Evolutionary conservation across 2,797 vertebrate genomes (phyloP).

Genomic region (Pitangus sulphuratus): DNA sequence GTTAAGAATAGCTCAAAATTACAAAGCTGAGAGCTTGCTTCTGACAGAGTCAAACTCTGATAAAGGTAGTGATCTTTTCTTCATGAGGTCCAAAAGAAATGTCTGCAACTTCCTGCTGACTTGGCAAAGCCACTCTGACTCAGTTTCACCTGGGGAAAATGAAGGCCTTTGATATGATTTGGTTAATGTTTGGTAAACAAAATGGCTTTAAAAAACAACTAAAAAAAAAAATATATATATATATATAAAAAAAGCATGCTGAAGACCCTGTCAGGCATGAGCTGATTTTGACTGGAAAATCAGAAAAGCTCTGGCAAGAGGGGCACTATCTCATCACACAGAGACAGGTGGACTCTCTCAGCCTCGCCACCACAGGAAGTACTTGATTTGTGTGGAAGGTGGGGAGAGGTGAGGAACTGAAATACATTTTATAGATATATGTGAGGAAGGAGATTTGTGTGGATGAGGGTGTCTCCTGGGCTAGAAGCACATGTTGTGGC

Average conservation of each 20-base stretch:
- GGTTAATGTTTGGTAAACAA: not conserved
- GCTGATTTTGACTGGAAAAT: not conserved
- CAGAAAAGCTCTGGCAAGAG: not conserved
- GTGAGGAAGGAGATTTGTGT: not conserved
- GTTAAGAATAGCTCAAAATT: not conserved
- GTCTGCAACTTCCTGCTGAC: not conserved
- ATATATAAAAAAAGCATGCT: not conserved
- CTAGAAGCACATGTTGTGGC: accelerated
- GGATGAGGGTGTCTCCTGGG: not conserved
- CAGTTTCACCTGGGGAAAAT: not conserved
- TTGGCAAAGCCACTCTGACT: not conserved
- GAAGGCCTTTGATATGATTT: not conserved
- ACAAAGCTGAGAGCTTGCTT: not conserved
- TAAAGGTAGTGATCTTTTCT: not conserved
- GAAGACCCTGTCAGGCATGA: not conserved
- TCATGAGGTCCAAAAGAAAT: not conserved
- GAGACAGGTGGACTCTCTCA: not conserved
- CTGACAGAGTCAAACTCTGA: not conserved
- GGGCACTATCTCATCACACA: not conserved
- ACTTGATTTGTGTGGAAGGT: not conserved
- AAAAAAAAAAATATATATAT: too few species aligned
- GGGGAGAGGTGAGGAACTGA: not conserved
- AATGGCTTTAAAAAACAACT: not conserved
- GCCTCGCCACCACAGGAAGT: not conserved
- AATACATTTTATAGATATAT: accelerated